phyloP scores from a whole-genome alignment of 2,797 vertebrate genomes.

The Oreonectes daqikongensis region DNA sequence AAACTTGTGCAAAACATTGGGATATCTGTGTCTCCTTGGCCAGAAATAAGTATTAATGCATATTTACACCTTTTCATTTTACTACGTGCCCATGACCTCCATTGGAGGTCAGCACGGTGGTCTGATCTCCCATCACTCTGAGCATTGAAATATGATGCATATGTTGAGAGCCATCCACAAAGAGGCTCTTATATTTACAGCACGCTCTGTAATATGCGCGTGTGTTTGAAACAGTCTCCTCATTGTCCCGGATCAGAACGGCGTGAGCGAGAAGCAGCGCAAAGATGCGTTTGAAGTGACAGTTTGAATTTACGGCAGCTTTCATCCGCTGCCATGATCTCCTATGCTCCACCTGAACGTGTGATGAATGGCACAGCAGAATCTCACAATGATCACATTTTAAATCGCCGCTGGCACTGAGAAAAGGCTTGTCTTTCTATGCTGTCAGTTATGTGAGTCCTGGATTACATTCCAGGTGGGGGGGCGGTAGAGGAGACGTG shows the following conservation, averaged over 20 bases:
- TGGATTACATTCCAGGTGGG: slow-evolving; percentile 38
- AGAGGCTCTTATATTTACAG: slow-evolving; percentile 48
- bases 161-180: slow-evolving; percentile 53
- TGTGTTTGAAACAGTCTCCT: slow-evolving; percentile 45
- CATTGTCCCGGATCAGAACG: slow-evolving; percentile 41
- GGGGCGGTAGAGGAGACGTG: slow-evolving; percentile 10
- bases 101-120: slow-evolving; percentile 33
- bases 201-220: slow-evolving; percentile 39
- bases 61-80: not conserved
- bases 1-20: not conserved
- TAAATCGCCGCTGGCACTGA: slow-evolving; percentile 48
- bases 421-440: slow-evolving; percentile 29
- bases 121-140: slow-evolving; percentile 11
- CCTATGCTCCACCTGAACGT: slow-evolving; percentile 42
- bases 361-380: slow-evolving; percentile 51
- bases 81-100: slow-evolving; percentile 12
- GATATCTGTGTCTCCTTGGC: no score
- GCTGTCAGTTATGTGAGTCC: slow-evolving; percentile 29
- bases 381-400: slow-evolving; percentile 44
- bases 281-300: slow-evolving; percentile 56
- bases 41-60: not conserved
- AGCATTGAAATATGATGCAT: slow-evolving; percentile 39
- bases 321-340: slow-evolving; percentile 58
- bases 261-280: slow-evolving; percentile 38
- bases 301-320: slow-evolving; percentile 60